These are phyloP conservation scores for Micronycteris hirsuta DNA, from an alignment of 2,113 vertebrate species.

Conservation along the genomic window DNA sequence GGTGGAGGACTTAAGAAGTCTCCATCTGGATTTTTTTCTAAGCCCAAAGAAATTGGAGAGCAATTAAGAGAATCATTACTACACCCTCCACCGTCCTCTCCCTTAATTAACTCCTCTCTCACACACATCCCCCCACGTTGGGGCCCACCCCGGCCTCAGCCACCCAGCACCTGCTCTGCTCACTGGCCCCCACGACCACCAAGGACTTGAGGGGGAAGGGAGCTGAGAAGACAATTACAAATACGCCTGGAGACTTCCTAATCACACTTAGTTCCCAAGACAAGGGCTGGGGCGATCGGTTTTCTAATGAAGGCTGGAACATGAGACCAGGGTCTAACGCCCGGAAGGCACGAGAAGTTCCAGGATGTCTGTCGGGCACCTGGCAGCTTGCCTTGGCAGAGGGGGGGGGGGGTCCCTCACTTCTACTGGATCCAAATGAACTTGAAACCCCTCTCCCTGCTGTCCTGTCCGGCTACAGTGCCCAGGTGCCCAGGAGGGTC, in stretches of 20 bases:
- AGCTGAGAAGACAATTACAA: neutral
- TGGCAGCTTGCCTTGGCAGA: neutral
- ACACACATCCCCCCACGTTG: neutral
- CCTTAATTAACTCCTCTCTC: constrained; percentile 61
- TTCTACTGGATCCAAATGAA: neutral
- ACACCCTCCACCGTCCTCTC: neutral
- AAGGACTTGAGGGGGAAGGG: neutral
- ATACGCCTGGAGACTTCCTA: neutral
- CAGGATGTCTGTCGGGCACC: accelerated
- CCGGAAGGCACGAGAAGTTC: neutral
- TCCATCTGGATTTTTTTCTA: constrained; percentile 55
- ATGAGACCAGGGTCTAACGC: neutral
- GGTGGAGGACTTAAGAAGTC: constrained; percentile 16
- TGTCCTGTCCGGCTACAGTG: neutral
- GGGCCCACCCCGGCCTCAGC: neutral
- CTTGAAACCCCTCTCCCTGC: neutral
- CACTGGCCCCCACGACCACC: accelerated
- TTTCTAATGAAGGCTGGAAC: neutral
- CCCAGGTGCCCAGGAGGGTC: accelerated
- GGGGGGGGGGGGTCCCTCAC: neutral
- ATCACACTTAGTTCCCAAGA: neutral
- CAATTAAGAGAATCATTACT: constrained; percentile 55
- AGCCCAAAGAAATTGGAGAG: constrained; percentile 65
- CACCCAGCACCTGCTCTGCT: constrained; percentile 1
- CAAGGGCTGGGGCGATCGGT: accelerated